These are phyloP conservation scores for Arrhopalites spinosus DNA, from an alignment of 2,888 invertebrate genomes.

Conservation along the genomic window DNA sequence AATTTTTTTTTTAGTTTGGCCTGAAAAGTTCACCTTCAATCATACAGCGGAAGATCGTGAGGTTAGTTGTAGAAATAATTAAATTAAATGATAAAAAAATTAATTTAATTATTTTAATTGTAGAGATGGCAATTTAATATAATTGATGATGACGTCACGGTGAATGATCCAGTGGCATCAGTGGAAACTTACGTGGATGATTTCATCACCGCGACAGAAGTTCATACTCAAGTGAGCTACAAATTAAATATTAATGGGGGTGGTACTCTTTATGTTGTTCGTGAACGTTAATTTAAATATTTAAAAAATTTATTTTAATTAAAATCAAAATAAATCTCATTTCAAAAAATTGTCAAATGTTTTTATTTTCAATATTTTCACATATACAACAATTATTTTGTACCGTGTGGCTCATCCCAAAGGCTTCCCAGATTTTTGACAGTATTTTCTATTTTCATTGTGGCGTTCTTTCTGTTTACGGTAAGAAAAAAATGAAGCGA, in stretches of 20 bases:
- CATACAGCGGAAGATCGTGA: conserved; percentile 4
- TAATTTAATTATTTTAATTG: not conserved
- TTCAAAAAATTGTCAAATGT: too few species aligned
- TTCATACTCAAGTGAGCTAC: not conserved
- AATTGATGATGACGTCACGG: conserved; percentile 1
- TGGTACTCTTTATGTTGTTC: not conserved
- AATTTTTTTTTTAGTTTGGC: conserved; percentile 26
- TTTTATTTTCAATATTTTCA: too few species aligned
- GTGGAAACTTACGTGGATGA: not conserved
- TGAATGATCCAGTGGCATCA: conserved; percentile 6
- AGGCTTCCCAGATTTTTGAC: too few species aligned
- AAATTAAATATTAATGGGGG: not conserved
- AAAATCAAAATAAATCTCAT: too few species aligned
- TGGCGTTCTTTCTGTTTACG: too few species aligned
- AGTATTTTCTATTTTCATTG: too few species aligned
- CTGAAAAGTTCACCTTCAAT: conserved; percentile 14
- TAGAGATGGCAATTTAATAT: conserved; percentile 14
- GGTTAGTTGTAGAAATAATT: not conserved
- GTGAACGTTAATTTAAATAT: too few species aligned
- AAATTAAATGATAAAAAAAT: not conserved
- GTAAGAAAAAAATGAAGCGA: too few species aligned
- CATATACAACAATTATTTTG: too few species aligned
- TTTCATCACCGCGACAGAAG: conserved; percentile 3
- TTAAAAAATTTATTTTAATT: too few species aligned
- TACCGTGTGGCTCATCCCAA: too few species aligned